A percentile compares a stretch with the other conserved stretches of the same genome.
phyloP scores from a whole-genome alignment of 2,888 invertebrate species.

The Stenchaetothrips biformis region DNA sequence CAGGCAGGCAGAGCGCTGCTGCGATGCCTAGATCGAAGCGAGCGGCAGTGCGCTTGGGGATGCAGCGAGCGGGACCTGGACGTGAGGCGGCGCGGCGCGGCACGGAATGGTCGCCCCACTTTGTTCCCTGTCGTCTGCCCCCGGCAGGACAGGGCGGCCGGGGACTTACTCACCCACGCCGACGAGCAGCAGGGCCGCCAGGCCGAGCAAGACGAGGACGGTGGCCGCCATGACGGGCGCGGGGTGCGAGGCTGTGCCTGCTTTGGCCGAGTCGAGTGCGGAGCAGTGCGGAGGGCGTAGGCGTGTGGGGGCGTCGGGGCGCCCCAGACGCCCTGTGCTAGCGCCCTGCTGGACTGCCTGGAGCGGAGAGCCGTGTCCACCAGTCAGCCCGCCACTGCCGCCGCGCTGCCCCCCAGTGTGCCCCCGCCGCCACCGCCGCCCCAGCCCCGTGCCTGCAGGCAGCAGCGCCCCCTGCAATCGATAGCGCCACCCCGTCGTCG shows the following conservation, averaged over 20 bases:
- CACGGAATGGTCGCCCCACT: neutral
- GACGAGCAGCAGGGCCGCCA: too few relatives aligned
- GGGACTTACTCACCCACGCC: too few relatives aligned
- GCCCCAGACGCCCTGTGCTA: neutral
- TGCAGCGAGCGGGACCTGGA: neutral
- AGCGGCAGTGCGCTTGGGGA: neutral
- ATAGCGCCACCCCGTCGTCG: neutral
- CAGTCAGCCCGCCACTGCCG: neutral
- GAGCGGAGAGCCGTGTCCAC: neutral
- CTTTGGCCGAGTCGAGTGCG: neutral
- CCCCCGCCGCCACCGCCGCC: neutral
- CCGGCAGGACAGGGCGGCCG: too few relatives aligned
- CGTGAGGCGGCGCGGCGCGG: neutral
- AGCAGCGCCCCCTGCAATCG: slow-evolving; percentile 17
- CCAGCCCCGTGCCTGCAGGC: neutral
- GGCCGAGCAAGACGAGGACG: neutral
- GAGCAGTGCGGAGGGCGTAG: neutral
- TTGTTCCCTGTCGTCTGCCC: neutral
- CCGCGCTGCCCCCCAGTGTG: neutral
- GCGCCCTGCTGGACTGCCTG: neutral
- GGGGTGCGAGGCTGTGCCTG: neutral
- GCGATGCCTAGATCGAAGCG: neutral
- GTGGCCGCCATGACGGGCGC: neutral
- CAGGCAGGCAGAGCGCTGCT: neutral
- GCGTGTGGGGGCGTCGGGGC: neutral